Evolutionary conservation across 2,888 invertebrate genomes (phyloP).

Genomic region (Notocelia uddmanniana): DNA sequence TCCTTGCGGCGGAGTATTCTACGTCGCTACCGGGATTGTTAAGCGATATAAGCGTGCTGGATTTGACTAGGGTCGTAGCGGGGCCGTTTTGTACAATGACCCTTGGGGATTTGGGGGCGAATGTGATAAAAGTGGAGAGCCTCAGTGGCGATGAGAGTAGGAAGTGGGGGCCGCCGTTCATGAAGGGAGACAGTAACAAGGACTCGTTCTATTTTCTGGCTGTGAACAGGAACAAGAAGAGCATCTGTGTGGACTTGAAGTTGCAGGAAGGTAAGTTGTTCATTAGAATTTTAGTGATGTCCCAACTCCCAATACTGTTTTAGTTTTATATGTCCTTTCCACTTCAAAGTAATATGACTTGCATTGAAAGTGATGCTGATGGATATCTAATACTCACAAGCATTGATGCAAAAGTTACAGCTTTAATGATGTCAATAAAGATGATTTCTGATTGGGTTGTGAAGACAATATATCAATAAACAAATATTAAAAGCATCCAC

Average conservation of each 20-base stretch:
- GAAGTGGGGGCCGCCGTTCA: conserved; percentile 97
- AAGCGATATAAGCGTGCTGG: conserved; percentile 90
- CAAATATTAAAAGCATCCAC: too few relatives aligned
- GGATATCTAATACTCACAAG: too few relatives aligned
- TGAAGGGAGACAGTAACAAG: conserved; percentile 84
- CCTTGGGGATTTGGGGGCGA: conserved; percentile 96
- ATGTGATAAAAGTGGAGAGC: conserved; percentile 96
- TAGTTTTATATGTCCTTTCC: not conserved
- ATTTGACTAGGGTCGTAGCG: conserved; percentile 95
- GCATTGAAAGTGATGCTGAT: too few relatives aligned
- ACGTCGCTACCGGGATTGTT: conserved; percentile 84
- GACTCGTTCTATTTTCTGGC: conserved; percentile 94
- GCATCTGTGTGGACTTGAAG: conserved; percentile 95
- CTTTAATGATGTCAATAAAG: too few relatives aligned
- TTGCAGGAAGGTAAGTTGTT: conserved; percentile 84
- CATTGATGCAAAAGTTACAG: too few relatives aligned
- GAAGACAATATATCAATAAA: too few relatives aligned
- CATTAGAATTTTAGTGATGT: not conserved
- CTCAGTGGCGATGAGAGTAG: conserved; percentile 94
- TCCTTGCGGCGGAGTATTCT: conserved; percentile 56
- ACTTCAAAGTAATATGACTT: too few relatives aligned
- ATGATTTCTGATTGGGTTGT: too few relatives aligned
- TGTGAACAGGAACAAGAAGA: conserved; percentile 98
- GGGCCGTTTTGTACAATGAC: conserved; percentile 98
- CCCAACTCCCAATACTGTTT: not conserved